phyloP scores from a whole-genome alignment of 2,888 invertebrate species.

The Agrypnus murinus region DNA sequence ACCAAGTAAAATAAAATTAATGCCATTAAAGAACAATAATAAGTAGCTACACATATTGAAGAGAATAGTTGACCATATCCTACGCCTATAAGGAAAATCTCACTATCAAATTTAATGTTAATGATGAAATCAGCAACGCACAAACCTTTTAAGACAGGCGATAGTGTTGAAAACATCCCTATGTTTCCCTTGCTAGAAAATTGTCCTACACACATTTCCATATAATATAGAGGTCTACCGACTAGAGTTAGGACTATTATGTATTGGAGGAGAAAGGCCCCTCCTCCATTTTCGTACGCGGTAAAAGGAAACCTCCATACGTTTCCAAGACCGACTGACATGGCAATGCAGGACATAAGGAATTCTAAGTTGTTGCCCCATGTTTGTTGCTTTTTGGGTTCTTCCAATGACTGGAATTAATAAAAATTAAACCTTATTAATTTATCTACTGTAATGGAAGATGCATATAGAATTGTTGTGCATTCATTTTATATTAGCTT shows the following conservation, averaged over 20 bases:
- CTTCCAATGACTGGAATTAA: not conserved
- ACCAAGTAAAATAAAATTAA: slow-evolving; percentile 82
- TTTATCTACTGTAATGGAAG: no score
- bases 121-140: no score
- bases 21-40: slow-evolving; percentile 85
- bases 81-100: slow-evolving; percentile 72
- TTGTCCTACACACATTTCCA: slow-evolving; percentile 78
- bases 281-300: slow-evolving; percentile 83
- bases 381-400: slow-evolving; percentile 54
- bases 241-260: slow-evolving; percentile 80
- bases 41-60: slow-evolving; percentile 80
- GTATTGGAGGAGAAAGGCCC: slow-evolving; percentile 84
- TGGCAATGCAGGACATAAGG: slow-evolving; percentile 83
- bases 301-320: slow-evolving; percentile 80
- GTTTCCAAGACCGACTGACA: slow-evolving; percentile 83
- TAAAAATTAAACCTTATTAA: no score
- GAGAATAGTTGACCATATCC: slow-evolving; percentile 80
- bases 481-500: no score
- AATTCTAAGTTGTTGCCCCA: slow-evolving; percentile 83
- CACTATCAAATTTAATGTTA: not conserved
- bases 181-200: slow-evolving; percentile 76
- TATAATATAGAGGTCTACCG: slow-evolving; percentile 75
- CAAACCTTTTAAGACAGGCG: slow-evolving; percentile 76
- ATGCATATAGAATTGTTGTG: no score
- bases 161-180: slow-evolving; percentile 74